Conservation (phyloP, 1,140 invertebrate species). For the Anastrepha ludens region DNA sequence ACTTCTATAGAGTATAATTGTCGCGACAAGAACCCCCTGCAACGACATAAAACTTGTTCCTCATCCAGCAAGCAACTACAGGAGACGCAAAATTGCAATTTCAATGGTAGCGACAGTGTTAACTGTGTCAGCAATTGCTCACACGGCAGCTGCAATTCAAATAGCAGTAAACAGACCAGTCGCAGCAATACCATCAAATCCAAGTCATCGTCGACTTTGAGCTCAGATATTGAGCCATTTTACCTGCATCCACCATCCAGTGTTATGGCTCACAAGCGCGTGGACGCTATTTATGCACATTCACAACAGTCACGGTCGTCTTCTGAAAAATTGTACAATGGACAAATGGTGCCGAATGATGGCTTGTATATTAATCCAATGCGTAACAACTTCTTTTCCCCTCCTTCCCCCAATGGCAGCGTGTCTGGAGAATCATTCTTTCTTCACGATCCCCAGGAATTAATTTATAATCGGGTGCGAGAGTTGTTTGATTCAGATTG, state of each 20-base stretch:
- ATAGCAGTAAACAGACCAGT: slow-evolving; percentile 72
- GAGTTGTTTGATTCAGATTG: slow-evolving; percentile 82
- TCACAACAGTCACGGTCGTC: slow-evolving; percentile 67
- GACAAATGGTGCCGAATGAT: slow-evolving; percentile 80
- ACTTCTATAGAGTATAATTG: slow-evolving; percentile 79
- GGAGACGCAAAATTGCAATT: slow-evolving; percentile 56
- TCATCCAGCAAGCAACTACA: slow-evolving; percentile 58
- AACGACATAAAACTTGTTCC: slow-evolving; percentile 64
- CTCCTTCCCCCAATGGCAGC: slow-evolving; percentile 70
- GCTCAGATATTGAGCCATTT: slow-evolving; percentile 79
- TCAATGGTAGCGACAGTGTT: slow-evolving; percentile 60
- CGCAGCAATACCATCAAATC: slow-evolving; percentile 73
- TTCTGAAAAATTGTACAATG: slow-evolving; percentile 72
- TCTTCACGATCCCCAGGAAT: slow-evolving; percentile 85
- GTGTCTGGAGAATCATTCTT: slow-evolving; percentile 85
- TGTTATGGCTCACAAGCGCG: slow-evolving; percentile 63
- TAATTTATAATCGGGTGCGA: slow-evolving; percentile 85
- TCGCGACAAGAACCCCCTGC: slow-evolving; percentile 58
- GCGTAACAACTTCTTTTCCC: slow-evolving; percentile 74
- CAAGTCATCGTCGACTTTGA: slow-evolving; percentile 71
- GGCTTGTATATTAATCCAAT: slow-evolving; percentile 89
- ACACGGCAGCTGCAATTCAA: slow-evolving; percentile 70
- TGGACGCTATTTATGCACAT: slow-evolving; percentile 67
- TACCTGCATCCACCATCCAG: slow-evolving; percentile 81
- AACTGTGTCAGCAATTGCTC: slow-evolving; percentile 60